Conservation (phyloP, 2,888 invertebrate species). For the Metellina segmentata region DNA sequence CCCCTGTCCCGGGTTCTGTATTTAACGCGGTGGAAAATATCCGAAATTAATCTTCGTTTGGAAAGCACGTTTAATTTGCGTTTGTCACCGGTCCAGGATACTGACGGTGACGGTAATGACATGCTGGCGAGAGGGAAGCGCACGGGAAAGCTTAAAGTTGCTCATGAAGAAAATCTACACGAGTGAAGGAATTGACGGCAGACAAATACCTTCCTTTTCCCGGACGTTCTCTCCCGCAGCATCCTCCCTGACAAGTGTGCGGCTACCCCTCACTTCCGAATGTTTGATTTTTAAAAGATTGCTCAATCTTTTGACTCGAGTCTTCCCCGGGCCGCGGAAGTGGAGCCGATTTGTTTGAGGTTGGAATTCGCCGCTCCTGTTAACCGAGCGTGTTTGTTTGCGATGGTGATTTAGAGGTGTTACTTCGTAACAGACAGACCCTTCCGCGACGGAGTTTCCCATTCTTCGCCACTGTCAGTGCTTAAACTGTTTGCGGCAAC, state of each 20-base stretch:
- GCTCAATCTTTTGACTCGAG: constrained; percentile 34
- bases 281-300: constrained; percentile 63
- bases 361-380: not conserved
- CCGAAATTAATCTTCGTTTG: constrained; percentile 77
- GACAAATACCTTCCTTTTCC: constrained; percentile 59
- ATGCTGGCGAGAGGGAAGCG: constrained; percentile 4
- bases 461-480: no score
- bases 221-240: not conserved
- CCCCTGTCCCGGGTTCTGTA: constrained; percentile 78
- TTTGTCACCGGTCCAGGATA: constrained; percentile 72
- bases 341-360: not conserved
- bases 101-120: constrained; percentile 74
- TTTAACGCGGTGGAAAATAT: constrained; percentile 76
- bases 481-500: no score
- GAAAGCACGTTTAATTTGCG: constrained; percentile 75
- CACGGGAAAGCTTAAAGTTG: constrained; percentile 55
- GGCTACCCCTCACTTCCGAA: not conserved
- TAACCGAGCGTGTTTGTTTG: constrained; percentile 3
- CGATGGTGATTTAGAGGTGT: not conserved
- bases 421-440: no score
- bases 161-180: constrained; percentile 73
- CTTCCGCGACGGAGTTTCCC: no score
- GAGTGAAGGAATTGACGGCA: constrained; percentile 72
- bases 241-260: constrained; percentile 30
- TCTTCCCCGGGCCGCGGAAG: not conserved